Conservation (phyloP, 2,797 vertebrate genomes). For the Helostoma temminkii region DNA sequence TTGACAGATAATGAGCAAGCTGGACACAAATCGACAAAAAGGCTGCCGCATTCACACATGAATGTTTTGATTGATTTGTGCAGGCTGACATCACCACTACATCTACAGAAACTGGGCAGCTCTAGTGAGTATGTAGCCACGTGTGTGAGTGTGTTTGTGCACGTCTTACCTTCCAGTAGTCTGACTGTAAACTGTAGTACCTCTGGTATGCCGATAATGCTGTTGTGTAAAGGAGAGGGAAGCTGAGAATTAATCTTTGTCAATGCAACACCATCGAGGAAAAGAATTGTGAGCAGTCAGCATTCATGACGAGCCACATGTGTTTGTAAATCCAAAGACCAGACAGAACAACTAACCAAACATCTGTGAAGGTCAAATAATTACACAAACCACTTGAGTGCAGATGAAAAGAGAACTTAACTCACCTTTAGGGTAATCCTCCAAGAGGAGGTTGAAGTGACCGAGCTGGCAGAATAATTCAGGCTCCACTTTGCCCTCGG, state of each 20-base stretch:
- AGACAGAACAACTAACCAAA: neutral
- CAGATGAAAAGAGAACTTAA: neutral
- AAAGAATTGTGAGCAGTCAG: conserved; percentile 5
- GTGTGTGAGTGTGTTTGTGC: conserved; percentile 8
- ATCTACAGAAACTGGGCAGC: too few relatives aligned
- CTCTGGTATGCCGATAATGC: conserved; percentile 99
- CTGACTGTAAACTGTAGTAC: conserved; percentile 99
- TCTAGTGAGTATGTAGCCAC: neutral
- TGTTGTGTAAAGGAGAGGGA: conserved; percentile 77
- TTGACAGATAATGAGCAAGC: too few relatives aligned
- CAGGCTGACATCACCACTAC: too few relatives aligned
- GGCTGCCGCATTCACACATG: too few relatives aligned
- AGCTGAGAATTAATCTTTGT: conserved; percentile 10
- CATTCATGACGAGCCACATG: neutral
- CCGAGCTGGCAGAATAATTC: conserved; percentile 99
- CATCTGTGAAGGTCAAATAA: neutral
- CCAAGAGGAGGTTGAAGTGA: conserved; percentile 99
- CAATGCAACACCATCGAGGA: neutral
- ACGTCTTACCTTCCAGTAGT: conserved; percentile 98
- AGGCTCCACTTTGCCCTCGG: conserved; percentile 98
- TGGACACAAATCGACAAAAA: too few relatives aligned
- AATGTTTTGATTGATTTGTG: too few relatives aligned
- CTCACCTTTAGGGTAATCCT: conserved; percentile 99
- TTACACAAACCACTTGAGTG: neutral
- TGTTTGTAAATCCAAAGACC: neutral